These are phyloP conservation scores for Todiramphus chloris DNA, from an alignment of 2,113 vertebrate genomes.

Conservation along the genomic window DNA sequence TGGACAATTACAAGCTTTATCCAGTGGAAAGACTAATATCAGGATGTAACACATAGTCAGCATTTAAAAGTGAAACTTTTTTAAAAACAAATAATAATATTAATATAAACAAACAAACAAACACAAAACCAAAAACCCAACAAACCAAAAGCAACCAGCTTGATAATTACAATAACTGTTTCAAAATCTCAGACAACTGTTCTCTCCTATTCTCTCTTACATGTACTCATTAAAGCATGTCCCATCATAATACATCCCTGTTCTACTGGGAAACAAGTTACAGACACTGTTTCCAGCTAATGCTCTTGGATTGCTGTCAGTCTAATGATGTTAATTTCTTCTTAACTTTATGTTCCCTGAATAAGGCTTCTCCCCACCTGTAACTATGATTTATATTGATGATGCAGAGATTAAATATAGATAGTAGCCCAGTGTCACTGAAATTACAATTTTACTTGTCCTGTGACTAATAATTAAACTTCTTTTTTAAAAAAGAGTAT, in stretches of 20 bases:
- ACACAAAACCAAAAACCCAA: not conserved
- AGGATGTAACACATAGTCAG: not conserved
- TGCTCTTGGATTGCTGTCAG: not conserved
- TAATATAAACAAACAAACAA: too few relatives aligned
- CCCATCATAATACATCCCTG: not conserved
- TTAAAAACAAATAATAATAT: not conserved
- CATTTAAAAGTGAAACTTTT: not conserved
- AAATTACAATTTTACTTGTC: not conserved
- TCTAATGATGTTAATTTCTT: not conserved
- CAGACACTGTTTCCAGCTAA: not conserved
- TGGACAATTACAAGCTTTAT: not conserved
- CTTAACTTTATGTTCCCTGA: not conserved
- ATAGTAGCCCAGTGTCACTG: not conserved
- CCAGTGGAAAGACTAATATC: not conserved
- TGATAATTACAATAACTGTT: not conserved
- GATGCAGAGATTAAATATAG: not conserved
- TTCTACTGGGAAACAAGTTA: not conserved
- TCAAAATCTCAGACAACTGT: not conserved
- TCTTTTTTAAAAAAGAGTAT: not conserved
- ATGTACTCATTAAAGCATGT: not conserved
- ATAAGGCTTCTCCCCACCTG: not conserved
- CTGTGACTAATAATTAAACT: not conserved
- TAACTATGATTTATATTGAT: not conserved
- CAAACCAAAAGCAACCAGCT: too few relatives aligned
- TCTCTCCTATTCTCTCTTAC: too few relatives aligned